Conservation (phyloP, 2,888 invertebrate genomes). For the Sarcophaga subvicina region DNA sequence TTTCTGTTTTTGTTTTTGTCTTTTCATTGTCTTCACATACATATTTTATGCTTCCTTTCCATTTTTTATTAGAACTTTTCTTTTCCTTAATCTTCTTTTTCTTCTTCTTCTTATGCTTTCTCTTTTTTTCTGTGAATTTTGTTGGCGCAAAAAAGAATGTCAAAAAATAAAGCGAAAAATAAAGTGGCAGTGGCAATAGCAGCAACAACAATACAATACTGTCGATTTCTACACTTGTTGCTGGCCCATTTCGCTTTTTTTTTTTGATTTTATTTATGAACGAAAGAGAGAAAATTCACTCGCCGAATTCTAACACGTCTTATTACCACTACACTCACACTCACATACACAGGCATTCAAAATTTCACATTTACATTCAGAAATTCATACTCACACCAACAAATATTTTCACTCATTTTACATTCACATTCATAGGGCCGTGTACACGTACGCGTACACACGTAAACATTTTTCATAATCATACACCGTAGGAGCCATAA, state of each 20-base stretch:
- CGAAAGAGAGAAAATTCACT: constrained; percentile 24
- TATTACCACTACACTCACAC: constrained; percentile 35
- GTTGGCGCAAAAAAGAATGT: constrained; percentile 29
- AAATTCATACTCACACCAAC: not conserved
- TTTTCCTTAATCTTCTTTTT: constrained; percentile 54
- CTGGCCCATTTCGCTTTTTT: constrained; percentile 61
- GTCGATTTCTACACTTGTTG: constrained; percentile 69
- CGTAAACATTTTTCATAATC: not conserved
- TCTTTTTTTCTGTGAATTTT: not conserved
- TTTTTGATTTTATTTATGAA: constrained; percentile 38
- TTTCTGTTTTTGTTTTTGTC: not conserved
- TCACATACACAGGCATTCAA: not conserved
- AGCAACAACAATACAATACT: constrained; percentile 15
- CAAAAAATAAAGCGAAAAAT: constrained; percentile 6
- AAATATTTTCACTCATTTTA: not conserved
- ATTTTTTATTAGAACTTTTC: too few relatives aligned
- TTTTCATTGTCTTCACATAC: constrained; percentile 22
- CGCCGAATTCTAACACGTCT: constrained; percentile 60
- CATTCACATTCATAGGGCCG: not conserved
- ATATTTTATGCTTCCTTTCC: too few relatives aligned
- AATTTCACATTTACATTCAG: constrained; percentile 1
- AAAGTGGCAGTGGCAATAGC: not conserved
- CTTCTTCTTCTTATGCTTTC: not conserved
- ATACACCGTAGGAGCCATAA: not conserved
- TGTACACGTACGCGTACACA: not conserved